Evolutionary conservation across 2,113 vertebrate genomes (phyloP).

Genomic region (Stegostoma tigrinum): DNA sequence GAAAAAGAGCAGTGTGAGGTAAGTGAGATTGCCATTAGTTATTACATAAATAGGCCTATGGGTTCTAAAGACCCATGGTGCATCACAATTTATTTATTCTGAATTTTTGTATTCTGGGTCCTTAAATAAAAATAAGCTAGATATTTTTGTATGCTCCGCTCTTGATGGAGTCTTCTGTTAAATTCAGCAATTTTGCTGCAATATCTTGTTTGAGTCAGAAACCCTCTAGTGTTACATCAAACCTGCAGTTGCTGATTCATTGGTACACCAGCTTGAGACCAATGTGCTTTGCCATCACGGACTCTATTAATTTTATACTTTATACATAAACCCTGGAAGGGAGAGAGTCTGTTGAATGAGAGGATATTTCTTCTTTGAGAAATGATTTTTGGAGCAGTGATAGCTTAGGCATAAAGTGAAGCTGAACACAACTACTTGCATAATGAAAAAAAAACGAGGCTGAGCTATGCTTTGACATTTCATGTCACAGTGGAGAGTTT

Average conservation of each 20-base stretch:
- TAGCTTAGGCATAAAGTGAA: not conserved
- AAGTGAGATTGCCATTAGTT: slow-evolving; percentile 38
- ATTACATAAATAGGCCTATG: not conserved
- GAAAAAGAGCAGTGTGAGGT: slow-evolving; percentile 64
- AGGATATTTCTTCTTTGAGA: not conserved
- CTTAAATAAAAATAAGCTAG: not conserved
- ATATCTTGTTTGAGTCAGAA: not conserved
- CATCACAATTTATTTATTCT: not conserved
- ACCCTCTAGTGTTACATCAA: not conserved
- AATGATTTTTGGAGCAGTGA: not conserved
- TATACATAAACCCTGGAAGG: not conserved
- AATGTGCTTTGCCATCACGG: not conserved
- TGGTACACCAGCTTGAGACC: not conserved
- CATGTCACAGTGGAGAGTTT: not conserved
- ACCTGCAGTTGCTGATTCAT: not conserved
- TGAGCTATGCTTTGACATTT: not conserved
- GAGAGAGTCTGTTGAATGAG: not conserved
- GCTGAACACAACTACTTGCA: not conserved
- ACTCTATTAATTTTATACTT: not conserved
- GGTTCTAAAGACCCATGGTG: not conserved
- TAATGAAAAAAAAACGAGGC: not conserved
- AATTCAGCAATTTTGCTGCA: not conserved
- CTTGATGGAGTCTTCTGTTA: not conserved
- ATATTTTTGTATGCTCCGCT: not conserved
- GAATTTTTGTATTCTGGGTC: not conserved